Evolutionary conservation across 92 coral and sea anemone genomes (phyloP).

Genomic region (Scolanthus callimorphus): DNA sequence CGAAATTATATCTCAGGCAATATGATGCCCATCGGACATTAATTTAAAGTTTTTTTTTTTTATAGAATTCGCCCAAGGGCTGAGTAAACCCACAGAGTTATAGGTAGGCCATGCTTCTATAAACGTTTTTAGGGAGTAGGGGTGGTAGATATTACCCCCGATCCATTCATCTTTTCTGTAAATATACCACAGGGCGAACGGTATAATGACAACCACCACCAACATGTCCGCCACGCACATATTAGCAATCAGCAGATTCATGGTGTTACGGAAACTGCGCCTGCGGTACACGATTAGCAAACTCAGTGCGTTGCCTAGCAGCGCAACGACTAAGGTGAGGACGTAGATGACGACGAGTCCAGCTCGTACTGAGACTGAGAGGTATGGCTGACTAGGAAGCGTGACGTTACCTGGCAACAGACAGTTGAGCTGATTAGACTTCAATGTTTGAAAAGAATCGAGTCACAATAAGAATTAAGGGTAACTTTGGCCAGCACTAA

Average conservation of each 20-base stretch:
- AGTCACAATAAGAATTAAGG: too few species aligned
- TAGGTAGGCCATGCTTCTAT: too few species aligned
- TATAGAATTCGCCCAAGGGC: too few species aligned
- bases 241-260: constrained; percentile 54
- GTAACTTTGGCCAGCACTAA: too few species aligned
- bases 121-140: too few species aligned
- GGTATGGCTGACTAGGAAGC: not conserved
- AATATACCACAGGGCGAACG: constrained; percentile 20
- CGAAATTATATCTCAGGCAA: too few species aligned
- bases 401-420: not conserved
- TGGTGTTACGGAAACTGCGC: constrained; percentile 49
- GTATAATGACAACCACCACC: constrained; percentile 40
- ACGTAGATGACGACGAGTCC: constrained; percentile 12
- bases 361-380: not conserved
- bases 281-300: constrained; percentile 49
- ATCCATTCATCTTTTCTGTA: constrained; percentile 24
- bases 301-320: constrained; percentile 57
- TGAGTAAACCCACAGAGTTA: too few species aligned
- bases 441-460: too few species aligned
- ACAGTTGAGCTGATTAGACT: too few species aligned
- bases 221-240: constrained; percentile 57
- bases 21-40: too few species aligned
- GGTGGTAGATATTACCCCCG: too few species aligned
- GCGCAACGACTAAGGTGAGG: constrained; percentile 39
- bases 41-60: too few species aligned